A percentile compares a stretch with the other conserved stretches of the same genome.
Evolutionary conservation across 2,797 vertebrate species (phyloP).

Genomic region (Malurus leucopterus): DNA sequence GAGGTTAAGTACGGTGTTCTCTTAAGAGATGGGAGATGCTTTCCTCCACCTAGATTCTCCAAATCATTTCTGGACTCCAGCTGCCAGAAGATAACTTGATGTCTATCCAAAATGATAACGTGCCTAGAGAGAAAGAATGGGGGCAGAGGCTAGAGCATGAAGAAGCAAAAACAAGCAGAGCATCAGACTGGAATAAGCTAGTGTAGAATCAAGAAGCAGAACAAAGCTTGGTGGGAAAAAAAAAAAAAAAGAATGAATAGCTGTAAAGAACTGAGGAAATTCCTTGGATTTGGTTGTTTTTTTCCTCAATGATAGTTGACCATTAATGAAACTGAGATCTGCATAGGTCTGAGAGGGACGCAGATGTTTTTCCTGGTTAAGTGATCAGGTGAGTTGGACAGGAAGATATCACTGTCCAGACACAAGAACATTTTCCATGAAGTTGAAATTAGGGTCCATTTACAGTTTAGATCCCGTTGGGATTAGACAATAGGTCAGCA

Average conservation of each 20-base stretch:
- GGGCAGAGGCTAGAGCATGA: neutral
- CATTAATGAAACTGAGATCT: neutral
- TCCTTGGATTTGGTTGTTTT: fast-evolving
- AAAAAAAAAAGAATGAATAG: neutral
- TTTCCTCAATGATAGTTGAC: neutral
- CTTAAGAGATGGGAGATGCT: neutral
- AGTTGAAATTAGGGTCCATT: neutral
- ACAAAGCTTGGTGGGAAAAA: fast-evolving
- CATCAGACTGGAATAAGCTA: neutral
- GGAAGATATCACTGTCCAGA: neutral
- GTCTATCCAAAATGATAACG: neutral
- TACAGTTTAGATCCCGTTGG: neutral
- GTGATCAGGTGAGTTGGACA: neutral
- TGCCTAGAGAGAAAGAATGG: neutral
- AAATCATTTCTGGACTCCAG: neutral
- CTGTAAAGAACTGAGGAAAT: neutral
- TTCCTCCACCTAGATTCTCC: neutral
- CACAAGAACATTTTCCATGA: neutral
- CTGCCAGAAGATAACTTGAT: neutral
- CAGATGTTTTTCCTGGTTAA: neutral
- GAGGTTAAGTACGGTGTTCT: neutral
- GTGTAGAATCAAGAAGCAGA: neutral
- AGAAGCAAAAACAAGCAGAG: neutral
- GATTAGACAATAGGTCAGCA: neutral
- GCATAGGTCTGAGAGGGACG: neutral